Base-by-base conservation (phyloP, 2,888 invertebrate genomes). In the Syrphus vitripennis region DNA sequence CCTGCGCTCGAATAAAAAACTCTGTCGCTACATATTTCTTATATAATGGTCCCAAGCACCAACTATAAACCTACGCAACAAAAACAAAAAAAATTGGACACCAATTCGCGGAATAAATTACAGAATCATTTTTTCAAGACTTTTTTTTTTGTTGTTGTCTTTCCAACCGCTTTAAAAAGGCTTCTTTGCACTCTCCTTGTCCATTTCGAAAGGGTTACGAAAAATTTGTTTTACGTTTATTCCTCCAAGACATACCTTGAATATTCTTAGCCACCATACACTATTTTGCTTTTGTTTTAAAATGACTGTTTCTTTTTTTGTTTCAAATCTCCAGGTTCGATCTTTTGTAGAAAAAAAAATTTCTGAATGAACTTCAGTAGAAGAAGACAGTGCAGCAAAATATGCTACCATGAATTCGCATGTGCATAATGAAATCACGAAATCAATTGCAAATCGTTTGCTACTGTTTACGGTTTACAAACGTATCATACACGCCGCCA, bases 391-490 rank as follows among this genome's bases (percentile, higher is more conserved):
- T 48, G 40, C 55, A 34, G 9, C 42, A 48, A 65, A 80, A 71
- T 53, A 76, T 76, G 57, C 31, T 29, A 19, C 42, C 48, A 29
- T 81, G 67, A 72, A 81, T 70, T 50, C 67, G 57, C 71, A 81
- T 86, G 77, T 70, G 82, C 86, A 86, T 86, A 86, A 86, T 86
- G 82, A 86, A 82, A 86, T 86, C 86, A 86, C 86, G 86, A 86
- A 86, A 86, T 86, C 86, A 86, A 86, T 86, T 86, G 86, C 86
- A 86, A 86, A 86, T 86, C 86, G 86, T 86, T 86, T 86, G 86
- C 86, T 86, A 86, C 86, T 86, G 86, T 86, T 86, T 82, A 61
- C 86, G 55, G 71, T 69, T 76, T 67, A 72, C 75, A 76, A 59
- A 75, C 67, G 71, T 77, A 77, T 77, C 71, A 81, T 80, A 81